Evolutionary conservation across 2,797 vertebrate genomes (phyloP).

Genomic region (Schizothorax lantsangensis): DNA sequence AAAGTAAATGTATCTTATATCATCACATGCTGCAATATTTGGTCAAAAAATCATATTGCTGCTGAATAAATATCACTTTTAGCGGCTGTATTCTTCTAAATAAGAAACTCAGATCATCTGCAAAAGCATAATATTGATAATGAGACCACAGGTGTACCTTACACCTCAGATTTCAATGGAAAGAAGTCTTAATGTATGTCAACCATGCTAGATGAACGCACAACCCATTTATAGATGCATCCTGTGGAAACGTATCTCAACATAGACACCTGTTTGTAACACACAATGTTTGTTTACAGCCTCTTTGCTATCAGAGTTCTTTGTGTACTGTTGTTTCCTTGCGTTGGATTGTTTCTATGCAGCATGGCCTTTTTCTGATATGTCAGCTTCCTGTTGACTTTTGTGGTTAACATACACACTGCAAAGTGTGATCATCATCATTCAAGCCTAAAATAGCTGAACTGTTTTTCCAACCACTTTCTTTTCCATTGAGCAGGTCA

Average conservation of each 20-base stretch:
- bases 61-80: not conserved
- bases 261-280: constrained; percentile 25
- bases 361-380: constrained; percentile 29
- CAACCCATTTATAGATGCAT: constrained; percentile 32
- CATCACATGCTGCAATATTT: not conserved
- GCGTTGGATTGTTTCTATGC: constrained; percentile 47
- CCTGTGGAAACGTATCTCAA: constrained; percentile 50
- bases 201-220: not conserved
- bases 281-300: constrained; percentile 46
- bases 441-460: constrained; percentile 52
- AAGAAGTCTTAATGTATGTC: not conserved
- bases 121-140: not conserved
- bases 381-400: constrained; percentile 63
- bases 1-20: not conserved
- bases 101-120: not conserved
- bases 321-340: constrained; percentile 39
- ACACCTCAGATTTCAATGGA: not conserved
- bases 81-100: not conserved
- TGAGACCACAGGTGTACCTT: not conserved
- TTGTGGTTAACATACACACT: constrained; percentile 52
- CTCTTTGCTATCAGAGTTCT: not conserved
- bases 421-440: constrained; percentile 44
- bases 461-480: constrained; percentile 58
- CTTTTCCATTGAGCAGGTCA: constrained; percentile 36
- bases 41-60: not conserved